Evolutionary conservation across 2,888 invertebrate genomes (phyloP), one percentile per base, ranked within the genome.

Genomic region (Lochmaea crataegi): DNA sequence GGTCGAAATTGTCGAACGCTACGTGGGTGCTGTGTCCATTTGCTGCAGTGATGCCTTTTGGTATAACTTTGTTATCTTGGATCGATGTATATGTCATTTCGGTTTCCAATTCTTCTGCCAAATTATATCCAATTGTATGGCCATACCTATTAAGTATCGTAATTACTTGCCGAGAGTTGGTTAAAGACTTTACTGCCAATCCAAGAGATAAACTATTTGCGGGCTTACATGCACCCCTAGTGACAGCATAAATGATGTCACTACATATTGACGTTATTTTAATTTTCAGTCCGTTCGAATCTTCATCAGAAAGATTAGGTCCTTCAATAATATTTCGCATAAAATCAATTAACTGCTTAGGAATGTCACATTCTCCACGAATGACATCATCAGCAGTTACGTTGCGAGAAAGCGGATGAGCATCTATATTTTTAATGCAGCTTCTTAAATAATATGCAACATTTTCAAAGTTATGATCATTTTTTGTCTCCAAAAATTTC

Each of bases 91-190:
- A 80, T 3, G 80, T 79, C 71, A 77, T 73, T 72, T 80, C 80
- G 6, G 80, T 80, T 81, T 82, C 83, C 18, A 84, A 66, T 79
- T 84, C 84, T 80, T 84, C 82, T 56, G 78, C 78, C 56, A 81
- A 68, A 78, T 78, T 41, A 78, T 80, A 79, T 82, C 67, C 79
- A 71, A 79, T 77, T 18, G 77, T 78, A 79, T 83, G 83, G 0
- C 82, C 83, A 73, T 80, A 82, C 68, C 76, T 82, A 74, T 83
- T 83, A 2, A 82, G 65, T 60, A 83, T 81, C 9, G 79, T 79
- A 0, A 81, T 32, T 0, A 79, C 79, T 80, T 82, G 76, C 67
- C 79, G 45, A 57, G 77, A 77, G 71, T 77, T 81, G 18, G 82
- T 82, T 41, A 83, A 26, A 61, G 66, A 82, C 79, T 82, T 78